Base-by-base conservation (phyloP, 2,888 invertebrate genomes). In the Leucania comma region DNA sequence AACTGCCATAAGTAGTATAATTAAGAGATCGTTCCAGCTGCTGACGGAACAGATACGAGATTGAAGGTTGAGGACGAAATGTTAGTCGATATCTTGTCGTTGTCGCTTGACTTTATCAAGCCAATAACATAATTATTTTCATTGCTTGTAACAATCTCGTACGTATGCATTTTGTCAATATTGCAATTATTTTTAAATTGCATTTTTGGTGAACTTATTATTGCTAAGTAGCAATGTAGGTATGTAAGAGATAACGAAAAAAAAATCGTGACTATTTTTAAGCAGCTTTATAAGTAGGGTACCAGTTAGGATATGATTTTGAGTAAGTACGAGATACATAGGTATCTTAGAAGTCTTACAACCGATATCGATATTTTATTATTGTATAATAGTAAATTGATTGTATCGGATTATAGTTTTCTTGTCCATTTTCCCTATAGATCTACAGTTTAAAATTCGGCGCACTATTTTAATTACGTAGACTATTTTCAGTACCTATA, bases 1-100 rank as follows among this genome's bases (percentile, higher is more conserved):
- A 93, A 93, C 91, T 94, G 95, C 95, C 94, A 94, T 95, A 95
- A 94, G 94, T 93, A 89, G 85, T 79, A 81, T 86, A 92, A 87
- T 86, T 89, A 92, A 85, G 85, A 68, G 81, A 87, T 73, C 62
- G 60, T 66, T 66, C 24, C 48, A 74, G 75, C 54, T 56, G 54
- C 24, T 65, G 56, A 56, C 72, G 65, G 66, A 51, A 24, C n/a
- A 38, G 20, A 46, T 46, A 17, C 14, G 14, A 50, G 48, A 29
- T 26, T n/a, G 8, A 24, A 24, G 9, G 10, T 24, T 48, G 24
- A 48, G 48, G 24, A 24, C 48, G 26, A 9, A 8, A 24, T 24
- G 12, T 17, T 24, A 38, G 12, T 54, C 38, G 17, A 29, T n/a
- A 64, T 12, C 2, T 29, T 32, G 29, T 12, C 56, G 29, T 38